Evolutionary conservation across 2,797 vertebrate genomes (phyloP), one percentile per base, ranked within the genome.

Genomic region (Sitta carolinensis): DNA sequence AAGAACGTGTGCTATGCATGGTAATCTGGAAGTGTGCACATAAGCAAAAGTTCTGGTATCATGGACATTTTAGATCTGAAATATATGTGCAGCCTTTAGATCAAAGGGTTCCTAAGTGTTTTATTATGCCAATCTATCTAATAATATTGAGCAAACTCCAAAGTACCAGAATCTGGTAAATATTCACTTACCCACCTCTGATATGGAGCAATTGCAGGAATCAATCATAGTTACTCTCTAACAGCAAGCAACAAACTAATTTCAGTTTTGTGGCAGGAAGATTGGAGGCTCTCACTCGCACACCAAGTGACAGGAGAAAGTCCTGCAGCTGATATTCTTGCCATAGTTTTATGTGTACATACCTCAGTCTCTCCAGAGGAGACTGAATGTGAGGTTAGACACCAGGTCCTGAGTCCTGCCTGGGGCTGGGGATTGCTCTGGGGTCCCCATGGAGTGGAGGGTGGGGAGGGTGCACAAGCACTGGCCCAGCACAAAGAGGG

Each of bases 111-210:
- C 52, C 59, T 79, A 54, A 74, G 75, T 64, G 57, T 40, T 95
- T 95, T 94, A 95, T 95, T 95, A 45, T 58, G 59, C 80, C 10
- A 7, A 70, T 94, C 73, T 91, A 81, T 34, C 83, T 88, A 88
- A 84, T 68, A 59, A 83, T 77, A 62, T 59, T 70, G 87, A 84
- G 62, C 83, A 94, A 96, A 95, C 70, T 97, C 96, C 95, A 91
- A 97, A 95, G 95, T 96, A 94, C 80, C 85, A 58, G 25, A 91
- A 55, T 84, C 52, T 90, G 88, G 77, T 95, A 91, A 96, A 90
- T 64, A 95, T 91, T 91, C 77, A 74, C 85, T 79, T 86, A 84
- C 52, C 48, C 27, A 79, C 70, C 45, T 90, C 77, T 94, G 91
- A 95, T 94, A 93, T 9, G 80, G 55, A 92, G 74, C 62, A 89